A percentile compares a stretch with the other conserved stretches of the same genome.
These are phyloP conservation scores for Hyles lineata DNA, from an alignment of 2,888 invertebrate species.

Conservation along the genomic window DNA sequence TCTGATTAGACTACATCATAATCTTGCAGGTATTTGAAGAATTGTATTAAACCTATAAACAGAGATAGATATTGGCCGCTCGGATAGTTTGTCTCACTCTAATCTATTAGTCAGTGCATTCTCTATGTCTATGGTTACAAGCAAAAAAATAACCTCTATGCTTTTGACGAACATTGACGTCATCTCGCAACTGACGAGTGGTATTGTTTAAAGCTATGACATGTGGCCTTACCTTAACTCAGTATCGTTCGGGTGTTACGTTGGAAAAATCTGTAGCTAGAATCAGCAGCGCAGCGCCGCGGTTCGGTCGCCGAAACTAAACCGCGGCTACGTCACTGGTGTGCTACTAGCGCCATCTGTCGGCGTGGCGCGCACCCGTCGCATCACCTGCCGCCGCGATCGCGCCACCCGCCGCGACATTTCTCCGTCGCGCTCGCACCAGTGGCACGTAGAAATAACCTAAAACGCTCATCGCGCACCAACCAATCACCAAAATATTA, in stretches of 20 bases:
- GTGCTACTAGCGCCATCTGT: constrained; percentile 72
- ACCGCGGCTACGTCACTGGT: constrained; percentile 66
- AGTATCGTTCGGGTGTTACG: constrained; percentile 74
- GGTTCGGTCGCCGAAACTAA: constrained; percentile 80
- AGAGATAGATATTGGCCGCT: no score
- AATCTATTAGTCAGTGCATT: no score
- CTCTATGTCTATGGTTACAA: no score
- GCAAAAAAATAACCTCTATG: no score
- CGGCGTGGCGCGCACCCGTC: constrained; percentile 49
- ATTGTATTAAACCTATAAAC: no score
- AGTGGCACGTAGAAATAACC: constrained; percentile 83
- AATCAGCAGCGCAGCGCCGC: constrained; percentile 80
- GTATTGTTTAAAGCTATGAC: constrained; percentile 1
- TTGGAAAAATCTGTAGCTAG: constrained; percentile 83
- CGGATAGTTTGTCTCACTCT: no score
- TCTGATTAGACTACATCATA: no score
- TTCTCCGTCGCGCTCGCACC: constrained; percentile 81
- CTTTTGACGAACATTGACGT: constrained; percentile 53
- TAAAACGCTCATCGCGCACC: constrained; percentile 73
- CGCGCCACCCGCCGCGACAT: constrained; percentile 50
- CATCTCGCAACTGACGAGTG: background rate
- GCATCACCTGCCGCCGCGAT: constrained; percentile 64
- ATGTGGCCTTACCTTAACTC: constrained; percentile 64
- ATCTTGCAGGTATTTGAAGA: no score
- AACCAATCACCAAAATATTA: constrained; percentile 75